Percentiles rank a stretch among this genome's conserved stretches.
These are phyloP conservation scores for Anthoptus insignis DNA, from an alignment of 2,888 invertebrate species.

Conservation along the genomic window DNA sequence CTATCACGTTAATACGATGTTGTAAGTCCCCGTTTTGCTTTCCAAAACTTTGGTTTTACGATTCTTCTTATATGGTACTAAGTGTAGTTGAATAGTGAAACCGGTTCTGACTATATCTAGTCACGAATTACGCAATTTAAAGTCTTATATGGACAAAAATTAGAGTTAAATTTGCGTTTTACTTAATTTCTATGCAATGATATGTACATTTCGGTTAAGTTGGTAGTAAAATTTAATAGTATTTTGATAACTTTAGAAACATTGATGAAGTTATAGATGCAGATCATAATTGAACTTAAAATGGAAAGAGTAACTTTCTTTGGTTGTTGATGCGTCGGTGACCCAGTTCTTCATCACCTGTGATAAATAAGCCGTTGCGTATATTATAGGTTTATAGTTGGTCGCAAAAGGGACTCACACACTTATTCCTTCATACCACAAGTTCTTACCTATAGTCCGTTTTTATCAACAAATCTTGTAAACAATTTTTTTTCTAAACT, in stretches of 20 bases:
- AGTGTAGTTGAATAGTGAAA: constrained; percentile 17
- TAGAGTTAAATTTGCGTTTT: constrained; percentile 4
- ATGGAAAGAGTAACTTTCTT: too few species aligned
- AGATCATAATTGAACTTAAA: too few species aligned
- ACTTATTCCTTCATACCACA: too few species aligned
- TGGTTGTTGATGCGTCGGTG: too few species aligned
- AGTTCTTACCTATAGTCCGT: too few species aligned
- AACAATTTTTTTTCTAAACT: too few species aligned
- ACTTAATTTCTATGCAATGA: not conserved
- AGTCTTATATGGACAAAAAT: not conserved
- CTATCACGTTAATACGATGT: constrained; percentile 18
- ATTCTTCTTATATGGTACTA: constrained; percentile 28
- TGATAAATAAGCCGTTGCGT: too few species aligned
- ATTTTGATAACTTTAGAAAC: constrained; percentile 7
- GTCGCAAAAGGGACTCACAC: too few species aligned
- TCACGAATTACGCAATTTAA: constrained; percentile 6
- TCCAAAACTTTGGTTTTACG: constrained; percentile 31
- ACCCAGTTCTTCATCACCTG: too few species aligned
- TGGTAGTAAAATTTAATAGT: not conserved
- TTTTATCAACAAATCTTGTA: too few species aligned
- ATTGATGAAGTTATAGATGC: not conserved
- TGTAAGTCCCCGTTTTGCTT: constrained; percentile 25
- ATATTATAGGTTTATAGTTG: too few species aligned
- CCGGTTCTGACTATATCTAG: not conserved
- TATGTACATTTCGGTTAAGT: not conserved